Evolutionary conservation across 2,113 vertebrate genomes (phyloP), one percentile per base, ranked within the genome.

Genomic region (Syngnathus scovelli): DNA sequence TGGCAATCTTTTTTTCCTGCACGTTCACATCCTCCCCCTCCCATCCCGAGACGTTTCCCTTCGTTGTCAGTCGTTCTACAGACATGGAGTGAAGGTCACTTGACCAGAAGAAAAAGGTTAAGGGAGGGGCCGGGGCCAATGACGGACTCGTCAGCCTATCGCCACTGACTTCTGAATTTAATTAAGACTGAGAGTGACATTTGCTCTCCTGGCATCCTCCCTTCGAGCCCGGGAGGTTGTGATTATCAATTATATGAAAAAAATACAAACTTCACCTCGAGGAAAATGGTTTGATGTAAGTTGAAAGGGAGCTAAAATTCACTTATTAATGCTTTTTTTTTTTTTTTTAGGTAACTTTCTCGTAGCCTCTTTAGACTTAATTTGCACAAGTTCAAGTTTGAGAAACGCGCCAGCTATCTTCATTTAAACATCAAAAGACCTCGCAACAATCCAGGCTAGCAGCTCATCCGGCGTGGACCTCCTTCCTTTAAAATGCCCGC

Each of bases 111-210:
- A 74, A 83, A 67, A 87, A 87, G 89, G 85, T 84, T 83, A 81
- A 86, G 67, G 76, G 81, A 75, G 84, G 74, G 78, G 78, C 72
- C 70, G 18, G 18, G 68, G 71, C 65, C 65, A 41, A 65, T 56
- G 65, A 74, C 69, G 36, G 56, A 0, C 67, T 9, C 67, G 76
- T 85, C 78, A 69, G 55, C 75, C 71, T 78, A 62, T 67, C 61
- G 27, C 74, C 65, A 55, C 67, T 36, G 62, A 81, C 75, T 62
- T 44, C 55, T 11, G 49, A 70, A 73, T 81, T 78, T 89, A 87
- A 89, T 89, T 87, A 86, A 85, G 83, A 88, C 78, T 33, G 61
- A 84, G 85, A 78, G 72, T 78, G 68, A 83, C 77, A 87, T 83
- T 81, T 86, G 74, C 67, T 54, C 62, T 64, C 12, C 18, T 21